Evolutionary conservation across 2,113 vertebrate genomes (phyloP).

Genomic region (Lathamus discolor): DNA sequence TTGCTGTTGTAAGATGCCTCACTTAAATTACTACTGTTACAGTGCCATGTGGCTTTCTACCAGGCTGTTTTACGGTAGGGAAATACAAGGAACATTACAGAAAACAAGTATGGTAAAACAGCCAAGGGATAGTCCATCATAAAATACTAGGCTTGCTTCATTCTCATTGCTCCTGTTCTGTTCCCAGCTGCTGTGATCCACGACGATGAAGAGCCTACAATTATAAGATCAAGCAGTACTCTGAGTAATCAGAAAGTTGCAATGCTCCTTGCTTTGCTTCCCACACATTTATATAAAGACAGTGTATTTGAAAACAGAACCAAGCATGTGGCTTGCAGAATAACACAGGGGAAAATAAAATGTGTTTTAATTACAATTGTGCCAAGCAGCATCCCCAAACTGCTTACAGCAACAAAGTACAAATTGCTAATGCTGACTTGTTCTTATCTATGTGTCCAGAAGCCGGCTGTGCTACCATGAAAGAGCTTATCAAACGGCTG

Average conservation of each 20-base stretch:
- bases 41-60: neutral
- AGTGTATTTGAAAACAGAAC: neutral
- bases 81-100: neutral
- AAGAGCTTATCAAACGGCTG: neutral
- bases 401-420: neutral
- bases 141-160: neutral
- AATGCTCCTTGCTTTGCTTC: neutral
- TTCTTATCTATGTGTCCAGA: neutral
- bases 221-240: neutral
- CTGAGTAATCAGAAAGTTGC: neutral
- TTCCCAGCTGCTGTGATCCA: neutral
- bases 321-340: neutral
- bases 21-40: rapidly evolving
- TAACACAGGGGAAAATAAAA: neutral
- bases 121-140: neutral
- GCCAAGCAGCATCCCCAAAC: neutral
- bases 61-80: neutral
- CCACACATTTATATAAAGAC: neutral
- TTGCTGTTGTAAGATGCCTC: neutral
- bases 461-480: rapidly evolving
- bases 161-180: neutral
- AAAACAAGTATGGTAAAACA: neutral
- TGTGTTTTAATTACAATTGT: neutral
- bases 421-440: neutral
- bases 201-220: neutral